Evolutionary conservation across 2,113 vertebrate genomes (phyloP).

Genomic region (Nothobranchius furzeri): DNA sequence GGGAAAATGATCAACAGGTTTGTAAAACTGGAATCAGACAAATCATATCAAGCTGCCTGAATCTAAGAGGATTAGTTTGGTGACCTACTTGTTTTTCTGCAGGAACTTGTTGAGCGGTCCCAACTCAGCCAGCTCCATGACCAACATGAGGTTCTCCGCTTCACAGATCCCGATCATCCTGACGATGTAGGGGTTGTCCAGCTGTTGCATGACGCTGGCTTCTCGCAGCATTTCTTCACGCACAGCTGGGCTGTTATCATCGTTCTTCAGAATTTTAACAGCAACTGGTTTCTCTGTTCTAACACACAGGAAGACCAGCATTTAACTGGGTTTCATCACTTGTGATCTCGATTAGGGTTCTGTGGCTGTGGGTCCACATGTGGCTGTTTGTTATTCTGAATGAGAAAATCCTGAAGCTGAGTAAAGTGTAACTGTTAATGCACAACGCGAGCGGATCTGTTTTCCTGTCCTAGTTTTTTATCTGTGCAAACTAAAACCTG

Average conservation of each 20-base stretch:
- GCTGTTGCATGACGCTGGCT: conserved; percentile 94
- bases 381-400: too few species aligned
- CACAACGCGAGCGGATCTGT: too few species aligned
- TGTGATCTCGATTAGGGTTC: too few species aligned
- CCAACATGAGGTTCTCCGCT: conserved; percentile 94
- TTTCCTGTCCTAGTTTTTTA: too few species aligned
- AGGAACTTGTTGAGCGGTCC: conserved; percentile 94
- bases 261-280: conserved; percentile 95
- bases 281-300: conserved; percentile 91
- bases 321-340: neutral
- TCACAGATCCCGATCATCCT: conserved; percentile 98
- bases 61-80: too few species aligned
- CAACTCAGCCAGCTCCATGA: conserved; percentile 97
- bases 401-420: too few species aligned
- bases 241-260: conserved; percentile 82
- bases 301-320: neutral
- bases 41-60: too few species aligned
- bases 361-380: too few species aligned
- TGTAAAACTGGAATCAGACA: neutral
- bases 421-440: too few species aligned
- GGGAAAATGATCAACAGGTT: too few species aligned
- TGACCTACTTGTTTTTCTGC: conserved; percentile 87
- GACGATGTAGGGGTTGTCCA: conserved; percentile 97
- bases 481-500: too few species aligned
- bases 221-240: conserved; percentile 91